Evolutionary conservation across 2,797 vertebrate genomes (phyloP).

Genomic region (Artibeus lituratus): DNA sequence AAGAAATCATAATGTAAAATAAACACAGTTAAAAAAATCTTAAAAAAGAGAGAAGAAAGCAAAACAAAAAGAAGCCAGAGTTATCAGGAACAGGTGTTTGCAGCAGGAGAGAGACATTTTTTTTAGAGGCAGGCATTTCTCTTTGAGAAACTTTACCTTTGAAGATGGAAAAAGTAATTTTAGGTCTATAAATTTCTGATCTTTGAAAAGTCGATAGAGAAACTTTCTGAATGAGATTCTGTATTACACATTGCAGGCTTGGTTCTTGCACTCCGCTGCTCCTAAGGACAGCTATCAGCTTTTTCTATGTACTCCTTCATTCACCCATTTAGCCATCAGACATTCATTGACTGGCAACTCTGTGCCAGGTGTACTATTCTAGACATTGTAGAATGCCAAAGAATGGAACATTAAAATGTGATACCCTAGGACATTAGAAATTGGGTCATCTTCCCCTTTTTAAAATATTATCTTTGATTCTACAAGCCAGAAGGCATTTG

Average conservation of each 20-base stretch:
- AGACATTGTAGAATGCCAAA: slow-evolving; percentile 44
- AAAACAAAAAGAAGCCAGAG: background rate
- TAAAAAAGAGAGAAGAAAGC: too few species aligned
- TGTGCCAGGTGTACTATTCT: background rate
- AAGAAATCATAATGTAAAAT: slow-evolving; percentile 73
- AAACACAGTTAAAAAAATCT: slow-evolving; percentile 67
- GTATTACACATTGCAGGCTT: background rate
- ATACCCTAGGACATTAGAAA: background rate
- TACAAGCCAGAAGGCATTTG: background rate
- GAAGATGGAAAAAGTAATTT: slow-evolving; percentile 54
- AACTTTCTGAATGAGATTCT: slow-evolving; percentile 48
- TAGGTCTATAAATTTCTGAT: slow-evolving; percentile 49
- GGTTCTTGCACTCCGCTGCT: background rate
- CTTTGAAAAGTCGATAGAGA: slow-evolving; percentile 49
- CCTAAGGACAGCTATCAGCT: background rate
- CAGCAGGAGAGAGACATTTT: slow-evolving; percentile 53
- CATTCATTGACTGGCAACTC: slow-evolving; percentile 42
- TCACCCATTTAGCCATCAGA: slow-evolving; percentile 50
- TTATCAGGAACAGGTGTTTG: slow-evolving; percentile 55
- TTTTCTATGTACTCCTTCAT: slow-evolving; percentile 26
- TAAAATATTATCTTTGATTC: slow-evolving; percentile 43
- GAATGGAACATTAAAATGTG: slow-evolving; percentile 5
- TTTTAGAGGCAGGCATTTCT: slow-evolving; percentile 37
- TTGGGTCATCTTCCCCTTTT: slow-evolving; percentile 16
- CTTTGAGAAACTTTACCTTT: slow-evolving; percentile 61